Conservation (phyloP, 2,113 vertebrate species). For the Prolemur simus region DNA sequence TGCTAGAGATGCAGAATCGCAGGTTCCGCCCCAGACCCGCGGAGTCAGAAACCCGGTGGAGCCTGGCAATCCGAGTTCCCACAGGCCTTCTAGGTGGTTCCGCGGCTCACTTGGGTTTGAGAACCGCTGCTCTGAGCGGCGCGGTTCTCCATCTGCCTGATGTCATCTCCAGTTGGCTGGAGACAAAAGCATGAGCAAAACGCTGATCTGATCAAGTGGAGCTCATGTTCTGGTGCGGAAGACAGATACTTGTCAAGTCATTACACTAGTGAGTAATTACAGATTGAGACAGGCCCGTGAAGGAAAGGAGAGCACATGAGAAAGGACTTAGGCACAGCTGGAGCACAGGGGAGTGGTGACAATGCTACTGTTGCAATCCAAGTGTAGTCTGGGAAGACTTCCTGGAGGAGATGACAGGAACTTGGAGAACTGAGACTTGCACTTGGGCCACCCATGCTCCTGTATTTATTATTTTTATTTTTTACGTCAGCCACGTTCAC, state of each 20-base stretch:
- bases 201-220: no score
- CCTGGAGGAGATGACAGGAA: background rate
- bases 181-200: background rate
- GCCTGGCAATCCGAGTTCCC: background rate
- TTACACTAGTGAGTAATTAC: background rate
- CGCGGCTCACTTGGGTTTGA: background rate
- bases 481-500: background rate
- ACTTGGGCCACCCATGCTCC: background rate
- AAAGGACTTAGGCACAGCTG: background rate
- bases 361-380: background rate
- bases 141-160: no score
- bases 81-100: rapidly evolving
- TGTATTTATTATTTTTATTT: background rate
- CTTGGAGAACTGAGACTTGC: background rate
- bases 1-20: background rate
- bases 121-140: rapidly evolving
- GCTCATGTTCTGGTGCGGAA: background rate
- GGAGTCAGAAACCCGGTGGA: background rate
- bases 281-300: background rate
- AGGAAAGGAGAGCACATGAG: background rate
- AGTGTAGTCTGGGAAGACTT: background rate
- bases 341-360: no score
- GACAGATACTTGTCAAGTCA: background rate
- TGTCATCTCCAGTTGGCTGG: background rate
- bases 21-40: background rate